These are phyloP conservation scores for Bombus breviceps DNA, from an alignment of 1,140 invertebrate species.

Conservation along the genomic window DNA sequence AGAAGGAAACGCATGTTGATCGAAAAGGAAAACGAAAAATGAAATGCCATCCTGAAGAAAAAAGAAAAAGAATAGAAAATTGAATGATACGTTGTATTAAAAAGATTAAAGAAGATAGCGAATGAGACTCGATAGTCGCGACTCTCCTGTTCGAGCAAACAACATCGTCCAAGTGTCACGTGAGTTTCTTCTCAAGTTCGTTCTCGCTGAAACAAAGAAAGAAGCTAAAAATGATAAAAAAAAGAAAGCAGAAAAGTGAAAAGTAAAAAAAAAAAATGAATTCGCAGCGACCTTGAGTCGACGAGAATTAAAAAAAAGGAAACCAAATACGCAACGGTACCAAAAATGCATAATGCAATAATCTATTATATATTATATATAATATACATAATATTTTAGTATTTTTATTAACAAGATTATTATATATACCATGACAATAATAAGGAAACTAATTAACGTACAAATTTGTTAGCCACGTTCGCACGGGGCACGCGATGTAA, in stretches of 20 bases:
- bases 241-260: background rate
- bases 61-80: background rate
- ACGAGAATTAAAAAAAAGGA: conserved; percentile 64
- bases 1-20: background rate
- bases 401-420: conserved; percentile 82
- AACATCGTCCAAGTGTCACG: conserved; percentile 17
- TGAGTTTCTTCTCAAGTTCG: conserved; percentile 21
- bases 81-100: background rate
- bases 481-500: conserved; percentile 68
- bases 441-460: conserved; percentile 83
- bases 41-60: background rate
- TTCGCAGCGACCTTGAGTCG: conserved; percentile 43
- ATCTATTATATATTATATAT: conserved; percentile 82
- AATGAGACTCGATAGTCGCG: conserved; percentile 5
- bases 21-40: background rate
- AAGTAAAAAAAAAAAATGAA: conserved; percentile 4
- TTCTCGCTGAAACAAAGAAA: conserved; percentile 6
- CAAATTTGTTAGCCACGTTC: conserved; percentile 82
- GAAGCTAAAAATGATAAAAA: background rate
- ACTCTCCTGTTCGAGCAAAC: background rate
- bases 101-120: too few relatives aligned
- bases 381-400: conserved; percentile 83
- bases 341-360: conserved; percentile 84
- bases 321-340: conserved; percentile 81
- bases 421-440: conserved; percentile 82